A percentile compares a stretch with the other conserved stretches of the same genome.
phyloP scores from a whole-genome alignment of 2,888 invertebrate genomes.

The Coelinius sp. region DNA sequence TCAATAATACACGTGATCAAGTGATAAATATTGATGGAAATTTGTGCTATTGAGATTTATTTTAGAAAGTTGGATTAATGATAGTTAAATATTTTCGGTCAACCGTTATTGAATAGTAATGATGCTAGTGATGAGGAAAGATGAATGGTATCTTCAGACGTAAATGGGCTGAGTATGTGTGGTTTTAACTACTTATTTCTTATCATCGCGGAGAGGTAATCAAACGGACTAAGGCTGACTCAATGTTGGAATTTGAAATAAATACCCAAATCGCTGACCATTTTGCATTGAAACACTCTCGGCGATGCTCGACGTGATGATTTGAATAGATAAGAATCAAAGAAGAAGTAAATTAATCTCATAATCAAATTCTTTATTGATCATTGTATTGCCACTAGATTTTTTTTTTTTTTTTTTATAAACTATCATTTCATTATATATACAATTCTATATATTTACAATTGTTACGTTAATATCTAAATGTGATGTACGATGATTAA shows the following conservation, averaged over 20 bases:
- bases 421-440: neutral
- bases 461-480: neutral
- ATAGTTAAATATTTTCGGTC: neutral
- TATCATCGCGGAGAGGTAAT: no score
- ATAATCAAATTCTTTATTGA: neutral
- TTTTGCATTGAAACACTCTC: no score
- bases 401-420: neutral
- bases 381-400: no score
- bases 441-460: neutral
- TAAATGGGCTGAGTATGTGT: neutral
- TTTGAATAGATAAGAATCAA: no score
- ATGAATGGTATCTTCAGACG: neutral
- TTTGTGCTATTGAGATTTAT: no score
- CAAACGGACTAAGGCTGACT: no score
- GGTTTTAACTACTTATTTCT: no score
- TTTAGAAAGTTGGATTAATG: conserved; percentile 9
- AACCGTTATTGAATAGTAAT: neutral
- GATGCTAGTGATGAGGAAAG: neutral
- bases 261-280: no score
- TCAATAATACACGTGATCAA: neutral
- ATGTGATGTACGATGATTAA: neutral
- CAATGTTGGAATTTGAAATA: no score
- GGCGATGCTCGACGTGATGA: no score
- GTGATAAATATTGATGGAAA: neutral
- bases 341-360: neutral